phyloP scores from a whole-genome alignment of 35 echinoderm and acorn worm genomes.

The Stichopus chloronotus region DNA sequence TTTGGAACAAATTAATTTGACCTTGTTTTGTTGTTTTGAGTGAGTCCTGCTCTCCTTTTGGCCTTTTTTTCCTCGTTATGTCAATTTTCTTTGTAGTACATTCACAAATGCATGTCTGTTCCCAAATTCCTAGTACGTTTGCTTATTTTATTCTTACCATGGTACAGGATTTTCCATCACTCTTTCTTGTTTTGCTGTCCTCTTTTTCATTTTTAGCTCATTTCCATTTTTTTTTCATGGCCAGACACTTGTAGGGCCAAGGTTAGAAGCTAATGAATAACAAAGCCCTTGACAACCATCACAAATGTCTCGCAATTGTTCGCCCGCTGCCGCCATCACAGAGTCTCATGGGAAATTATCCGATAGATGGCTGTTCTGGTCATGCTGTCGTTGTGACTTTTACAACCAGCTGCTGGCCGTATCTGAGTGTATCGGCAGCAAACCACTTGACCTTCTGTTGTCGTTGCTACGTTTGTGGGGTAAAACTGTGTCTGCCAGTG shows the following conservation, averaged over 20 bases:
- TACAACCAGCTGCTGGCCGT: background rate
- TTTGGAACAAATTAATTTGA: no score
- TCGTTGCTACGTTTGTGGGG: no score
- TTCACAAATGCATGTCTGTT: no score
- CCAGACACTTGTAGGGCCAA: background rate
- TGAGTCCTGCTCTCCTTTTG: no score
- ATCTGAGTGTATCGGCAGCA: background rate
- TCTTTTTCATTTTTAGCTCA: background rate
- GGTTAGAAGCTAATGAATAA: background rate
- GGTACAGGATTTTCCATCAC: background rate
- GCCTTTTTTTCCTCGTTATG: no score
- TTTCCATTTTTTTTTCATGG: background rate
- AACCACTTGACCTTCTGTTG: no score
- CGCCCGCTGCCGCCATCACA: background rate
- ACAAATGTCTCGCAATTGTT: background rate
- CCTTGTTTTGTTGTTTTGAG: no score
- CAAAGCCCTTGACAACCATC: constrained; percentile 4
- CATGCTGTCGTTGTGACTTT: background rate
- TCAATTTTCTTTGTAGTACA: no score
- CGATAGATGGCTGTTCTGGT: background rate
- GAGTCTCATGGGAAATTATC: background rate
- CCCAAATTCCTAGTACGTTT: no score
- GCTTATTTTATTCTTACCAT: no score
- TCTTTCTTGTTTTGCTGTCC: background rate
- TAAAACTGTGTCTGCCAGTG: no score